These are phyloP conservation scores for Otus sunia DNA, from an alignment of 2,113 vertebrate species.

Conservation along the genomic window DNA sequence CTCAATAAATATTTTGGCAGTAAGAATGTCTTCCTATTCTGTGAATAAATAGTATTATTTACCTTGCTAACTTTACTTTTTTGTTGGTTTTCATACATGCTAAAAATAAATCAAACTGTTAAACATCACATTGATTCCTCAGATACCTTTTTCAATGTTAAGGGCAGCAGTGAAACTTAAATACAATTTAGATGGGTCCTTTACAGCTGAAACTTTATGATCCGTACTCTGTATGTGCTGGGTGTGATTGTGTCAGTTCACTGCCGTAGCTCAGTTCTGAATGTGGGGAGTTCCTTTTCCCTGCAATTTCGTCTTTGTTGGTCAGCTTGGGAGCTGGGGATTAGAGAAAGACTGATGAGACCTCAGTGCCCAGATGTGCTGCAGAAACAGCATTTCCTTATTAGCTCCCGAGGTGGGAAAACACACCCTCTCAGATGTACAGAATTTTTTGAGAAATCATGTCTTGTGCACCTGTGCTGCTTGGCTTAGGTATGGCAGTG, in stretches of 20 bases:
- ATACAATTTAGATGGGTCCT: not conserved
- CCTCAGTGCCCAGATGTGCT: not conserved
- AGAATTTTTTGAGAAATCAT: not conserved
- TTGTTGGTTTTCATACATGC: not conserved
- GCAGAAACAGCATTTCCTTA: not conserved
- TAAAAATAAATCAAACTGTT: constrained; percentile 18
- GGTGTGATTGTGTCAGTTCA: not conserved
- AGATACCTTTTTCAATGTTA: not conserved
- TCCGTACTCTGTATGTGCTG: fast-evolving
- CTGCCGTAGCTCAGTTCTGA: not conserved
- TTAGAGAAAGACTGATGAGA: not conserved
- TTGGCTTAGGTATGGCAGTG: not conserved
- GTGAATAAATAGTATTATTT: not conserved
- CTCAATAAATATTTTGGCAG: not conserved
- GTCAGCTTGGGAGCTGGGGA: not conserved
- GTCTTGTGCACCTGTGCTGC: not conserved
- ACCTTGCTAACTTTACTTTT: not conserved
- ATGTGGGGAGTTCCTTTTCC: not conserved
- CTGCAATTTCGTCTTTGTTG: not conserved
- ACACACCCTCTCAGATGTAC: not conserved
- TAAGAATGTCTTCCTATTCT: not conserved
- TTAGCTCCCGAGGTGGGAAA: not conserved
- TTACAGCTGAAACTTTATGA: not conserved
- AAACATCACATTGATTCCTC: not conserved
- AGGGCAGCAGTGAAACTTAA: not conserved